Evolutionary conservation across 2,113 vertebrate species (phyloP).

Genomic region (Nothocercus nigrocapillus): DNA sequence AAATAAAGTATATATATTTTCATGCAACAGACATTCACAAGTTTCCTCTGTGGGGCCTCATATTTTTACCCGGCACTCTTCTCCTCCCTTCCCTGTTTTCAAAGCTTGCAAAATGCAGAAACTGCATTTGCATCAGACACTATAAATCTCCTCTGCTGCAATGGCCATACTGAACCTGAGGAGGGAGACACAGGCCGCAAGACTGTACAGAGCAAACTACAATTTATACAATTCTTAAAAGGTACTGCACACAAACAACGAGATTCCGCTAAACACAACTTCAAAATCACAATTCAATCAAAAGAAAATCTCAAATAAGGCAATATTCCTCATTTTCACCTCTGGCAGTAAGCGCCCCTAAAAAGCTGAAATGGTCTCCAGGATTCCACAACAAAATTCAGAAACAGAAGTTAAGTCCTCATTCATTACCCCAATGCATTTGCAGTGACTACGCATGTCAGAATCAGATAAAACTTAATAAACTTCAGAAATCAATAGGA

Average conservation of each 20-base stretch:
- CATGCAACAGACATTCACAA: neutral
- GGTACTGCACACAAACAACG: neutral
- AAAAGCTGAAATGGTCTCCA: neutral
- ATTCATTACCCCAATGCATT: neutral
- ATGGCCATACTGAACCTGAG: constrained; percentile 62
- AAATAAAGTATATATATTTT: neutral
- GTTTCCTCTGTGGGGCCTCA: neutral
- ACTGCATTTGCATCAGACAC: neutral
- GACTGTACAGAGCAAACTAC: neutral
- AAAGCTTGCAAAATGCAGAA: neutral
- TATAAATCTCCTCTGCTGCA: neutral
- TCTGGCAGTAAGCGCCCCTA: neutral
- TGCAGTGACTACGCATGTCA: neutral
- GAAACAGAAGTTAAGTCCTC: neutral
- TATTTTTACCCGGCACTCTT: neutral
- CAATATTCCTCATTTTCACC: neutral
- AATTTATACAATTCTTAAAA: neutral
- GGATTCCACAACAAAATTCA: neutral
- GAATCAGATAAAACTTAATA: neutral
- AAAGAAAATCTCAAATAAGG: neutral
- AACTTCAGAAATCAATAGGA: neutral
- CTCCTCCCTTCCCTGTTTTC: neutral
- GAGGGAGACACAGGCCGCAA: constrained; percentile 79
- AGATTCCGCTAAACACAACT: neutral
- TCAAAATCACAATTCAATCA: neutral